Base-by-base conservation (phyloP, 2,113 vertebrate species). In the Eptatretus burgeri region DNA sequence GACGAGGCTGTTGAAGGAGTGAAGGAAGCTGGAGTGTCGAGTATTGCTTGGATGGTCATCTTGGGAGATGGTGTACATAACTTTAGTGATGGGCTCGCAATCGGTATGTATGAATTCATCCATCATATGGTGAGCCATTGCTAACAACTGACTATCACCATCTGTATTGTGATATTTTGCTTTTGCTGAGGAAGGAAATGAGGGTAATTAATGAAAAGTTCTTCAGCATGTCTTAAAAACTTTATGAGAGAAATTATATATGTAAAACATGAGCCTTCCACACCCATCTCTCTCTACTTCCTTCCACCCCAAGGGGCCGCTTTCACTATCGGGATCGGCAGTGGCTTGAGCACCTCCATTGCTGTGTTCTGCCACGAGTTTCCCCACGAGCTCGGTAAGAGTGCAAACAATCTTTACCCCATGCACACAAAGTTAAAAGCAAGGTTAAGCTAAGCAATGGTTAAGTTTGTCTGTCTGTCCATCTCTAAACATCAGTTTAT, bases 1-100 rank as follows among this genome's bases (percentile, higher is more conserved):
- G 56, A 60, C 9, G 56, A 93, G 73, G 89, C 87, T 0, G 85
- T 86, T 69, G 82, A 91, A 69, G 89, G 93, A 68, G 83, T 95
- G 77, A 87, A 89, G 69, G 83, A 87, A 41, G 87, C 87, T 0
- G 91, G 85, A 2, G 89, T 98, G 27, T 82, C 91, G 66, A 95
- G 83, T 68, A 98, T 98, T 60, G 91, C 91, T 67, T 98, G 91
- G 91, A 98, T 98, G 91, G 91, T 98, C 63, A 96, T 98, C 73
- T 93, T 98, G 88, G 91, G 91, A 51, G 91, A 98, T 12, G 91
- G 91, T 69, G 93, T 98, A 79, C 91, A 98, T 72, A 98, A 98
- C 75, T 94, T 98, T 75, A 98, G 91, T 20, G 91, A 98, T 19
- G 91, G 91, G 14, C 76, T 98, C 49, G 91, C 91, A 49, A 98